phyloP scores from a whole-genome alignment of 2,888 invertebrate genomes.

The Aleiodes testaceus region DNA sequence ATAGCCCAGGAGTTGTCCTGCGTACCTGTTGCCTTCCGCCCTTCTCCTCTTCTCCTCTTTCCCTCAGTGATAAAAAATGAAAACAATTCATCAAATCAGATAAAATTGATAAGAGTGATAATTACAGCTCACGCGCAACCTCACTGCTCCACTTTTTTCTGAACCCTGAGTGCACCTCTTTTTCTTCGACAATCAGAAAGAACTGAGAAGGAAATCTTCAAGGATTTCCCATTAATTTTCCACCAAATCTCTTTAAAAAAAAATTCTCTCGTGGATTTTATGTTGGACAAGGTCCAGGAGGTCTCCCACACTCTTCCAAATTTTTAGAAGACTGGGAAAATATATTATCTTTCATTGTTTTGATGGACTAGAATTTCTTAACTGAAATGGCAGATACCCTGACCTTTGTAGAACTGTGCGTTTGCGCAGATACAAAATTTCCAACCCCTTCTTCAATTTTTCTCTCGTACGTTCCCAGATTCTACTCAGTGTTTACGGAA shows the following conservation, averaged over 20 bases:
- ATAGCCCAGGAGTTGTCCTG: constrained; percentile 38
- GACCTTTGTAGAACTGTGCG: constrained; percentile 60
- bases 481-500: constrained; percentile 52
- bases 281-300: not conserved
- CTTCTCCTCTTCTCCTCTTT: not conserved
- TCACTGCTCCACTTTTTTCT: too few relatives aligned
- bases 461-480: constrained; percentile 41
- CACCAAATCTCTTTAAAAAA: not conserved
- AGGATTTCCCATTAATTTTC: not conserved
- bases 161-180: too few relatives aligned
- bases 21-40: constrained; percentile 51
- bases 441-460: constrained; percentile 35
- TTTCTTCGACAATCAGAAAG: too few relatives aligned
- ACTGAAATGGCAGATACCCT: constrained; percentile 49
- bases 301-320: not conserved
- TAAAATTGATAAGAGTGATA: too few relatives aligned
- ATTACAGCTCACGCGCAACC: too few relatives aligned
- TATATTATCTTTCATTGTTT: not conserved
- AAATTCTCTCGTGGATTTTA: not conserved
- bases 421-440: constrained; percentile 55
- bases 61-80: not conserved
- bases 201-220: not conserved
- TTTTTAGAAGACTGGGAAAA: constrained; percentile 29
- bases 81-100: too few relatives aligned
- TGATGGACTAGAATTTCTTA: not conserved